Conservation (phyloP, 2,797 vertebrate species). For the Numenius phaeopus region DNA sequence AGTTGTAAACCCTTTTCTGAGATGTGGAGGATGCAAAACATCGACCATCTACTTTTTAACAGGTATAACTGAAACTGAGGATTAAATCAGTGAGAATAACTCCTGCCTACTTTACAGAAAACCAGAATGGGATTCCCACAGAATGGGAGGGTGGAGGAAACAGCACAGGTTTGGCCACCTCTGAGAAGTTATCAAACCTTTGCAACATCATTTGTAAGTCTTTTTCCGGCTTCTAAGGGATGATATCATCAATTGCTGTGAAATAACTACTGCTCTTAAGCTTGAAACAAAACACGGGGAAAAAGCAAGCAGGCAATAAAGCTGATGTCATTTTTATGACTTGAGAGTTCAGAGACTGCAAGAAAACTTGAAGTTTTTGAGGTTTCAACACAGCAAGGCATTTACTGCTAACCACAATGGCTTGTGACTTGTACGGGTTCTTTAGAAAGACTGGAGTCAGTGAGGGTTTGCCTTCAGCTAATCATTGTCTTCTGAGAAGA, state of each 20-base stretch:
- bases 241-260: not conserved
- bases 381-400: not conserved
- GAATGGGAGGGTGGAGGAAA: not conserved
- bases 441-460: not conserved
- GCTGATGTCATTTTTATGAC: not conserved
- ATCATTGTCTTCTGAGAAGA: not conserved
- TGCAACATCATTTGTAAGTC: not conserved
- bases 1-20: not conserved
- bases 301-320: not conserved
- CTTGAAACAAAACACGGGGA: not conserved
- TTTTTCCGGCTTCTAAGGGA: not conserved
- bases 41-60: not conserved
- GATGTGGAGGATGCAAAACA: not conserved
- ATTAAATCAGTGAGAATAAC: not conserved
- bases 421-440: not conserved
- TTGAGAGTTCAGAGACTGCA: not conserved
- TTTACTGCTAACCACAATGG: not conserved
- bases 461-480: not conserved
- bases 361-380: not conserved
- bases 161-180: not conserved
- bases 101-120: not conserved
- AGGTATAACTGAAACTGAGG: not conserved
- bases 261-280: not conserved
- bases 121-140: not conserved
- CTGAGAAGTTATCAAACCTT: not conserved